Percentiles rank a stretch among this genome's conserved stretches.
phyloP scores from a whole-genome alignment of 2,113 vertebrate genomes.

The Anguilla rostrata region DNA sequence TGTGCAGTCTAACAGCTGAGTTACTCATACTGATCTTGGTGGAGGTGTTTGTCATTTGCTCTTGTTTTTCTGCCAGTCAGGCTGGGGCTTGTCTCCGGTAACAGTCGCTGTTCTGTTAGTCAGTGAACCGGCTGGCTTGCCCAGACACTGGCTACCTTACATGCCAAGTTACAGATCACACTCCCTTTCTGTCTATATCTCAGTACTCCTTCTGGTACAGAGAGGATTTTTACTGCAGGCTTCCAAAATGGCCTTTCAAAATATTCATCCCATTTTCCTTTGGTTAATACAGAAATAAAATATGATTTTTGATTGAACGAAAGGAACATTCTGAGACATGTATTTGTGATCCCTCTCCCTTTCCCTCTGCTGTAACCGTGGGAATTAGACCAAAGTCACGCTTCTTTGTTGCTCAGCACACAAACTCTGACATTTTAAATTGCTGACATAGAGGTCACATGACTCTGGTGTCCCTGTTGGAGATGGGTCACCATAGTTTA shows the following conservation, averaged over 20 bases:
- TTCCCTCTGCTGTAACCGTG: neutral
- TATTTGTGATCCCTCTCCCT: neutral
- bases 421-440: neutral
- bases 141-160: neutral
- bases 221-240: neutral
- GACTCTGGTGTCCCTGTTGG: neutral
- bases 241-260: neutral
- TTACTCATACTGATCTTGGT: neutral
- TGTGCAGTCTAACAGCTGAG: neutral
- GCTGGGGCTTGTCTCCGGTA: neutral
- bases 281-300: neutral
- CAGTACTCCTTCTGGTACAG: neutral
- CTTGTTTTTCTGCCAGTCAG: neutral
- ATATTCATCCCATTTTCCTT: neutral
- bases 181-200: neutral
- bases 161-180: neutral
- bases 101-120: neutral
- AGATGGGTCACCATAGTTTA: neutral
- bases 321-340: neutral
- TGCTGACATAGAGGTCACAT: neutral
- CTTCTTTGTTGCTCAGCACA: neutral
- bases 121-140: slow-evolving; percentile 5
- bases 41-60: neutral
- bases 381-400: neutral
- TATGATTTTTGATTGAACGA: neutral